Base-by-base conservation (phyloP, 2,113 vertebrate species). In the Periophthalmus modestus region DNA sequence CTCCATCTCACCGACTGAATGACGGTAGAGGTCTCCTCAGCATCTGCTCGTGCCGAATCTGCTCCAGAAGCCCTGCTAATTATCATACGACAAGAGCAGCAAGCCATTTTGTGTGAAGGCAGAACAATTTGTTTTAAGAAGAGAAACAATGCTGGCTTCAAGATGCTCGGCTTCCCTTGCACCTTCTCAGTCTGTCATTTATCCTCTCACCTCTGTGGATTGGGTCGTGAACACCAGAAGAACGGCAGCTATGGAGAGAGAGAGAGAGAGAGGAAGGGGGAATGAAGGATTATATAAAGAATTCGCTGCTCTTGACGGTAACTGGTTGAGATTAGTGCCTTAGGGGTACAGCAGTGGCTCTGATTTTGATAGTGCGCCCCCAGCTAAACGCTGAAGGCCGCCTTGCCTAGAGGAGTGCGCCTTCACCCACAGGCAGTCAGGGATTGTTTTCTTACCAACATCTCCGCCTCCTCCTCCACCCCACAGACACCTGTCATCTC, bases 331-430 rank as follows among this genome's bases (percentile, higher is more conserved):
- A 93, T 92, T 90, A 92, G 84, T 74, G 92, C 93, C 91, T 91
- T 89, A 92, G 92, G 92, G 92, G 86, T 92, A 92, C 91, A 91
- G 89, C 89, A 86, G 87, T 90, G 89, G 88, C 93, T 93, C 85
- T 93, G 93, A 93, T 93, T 92, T 85, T 87, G 85, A 89, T 89
- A 86, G 85, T 84, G 89, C 87, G 90, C 92, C 91, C 92, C 91
- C 77, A 92, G 92, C 90, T 92, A 93, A 92, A 93, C 86, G 90
- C 93, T 92, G 89, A 93, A 92, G 91, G 92, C 91, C 90, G 85
- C 88, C 86, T 91, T 85, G 90, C 92, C 91, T 91, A 83, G 87
- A 91, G 91, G 90, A 91, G 88, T 86, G 87, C 86, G 87, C 88
- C 87, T 90, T 90, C 88, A 91, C 90, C 92, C 90, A 90, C 86